phyloP scores from a whole-genome alignment of 92 coral and sea anemone species.

The Zoanthus sansibaricus region DNA sequence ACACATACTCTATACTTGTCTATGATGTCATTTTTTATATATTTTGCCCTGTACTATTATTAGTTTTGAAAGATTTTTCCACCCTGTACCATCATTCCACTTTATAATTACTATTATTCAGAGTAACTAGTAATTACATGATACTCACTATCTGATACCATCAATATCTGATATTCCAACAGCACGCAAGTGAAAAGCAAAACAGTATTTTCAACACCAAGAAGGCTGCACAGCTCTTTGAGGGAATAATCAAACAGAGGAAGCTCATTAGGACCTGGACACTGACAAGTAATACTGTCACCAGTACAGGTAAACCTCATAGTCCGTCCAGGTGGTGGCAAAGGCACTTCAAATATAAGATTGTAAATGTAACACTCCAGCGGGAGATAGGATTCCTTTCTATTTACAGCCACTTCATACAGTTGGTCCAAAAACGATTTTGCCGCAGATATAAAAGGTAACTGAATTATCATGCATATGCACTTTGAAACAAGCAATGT shows the following conservation, averaged over 20 bases:
- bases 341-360: conserved; percentile 90
- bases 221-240: conserved; percentile 76
- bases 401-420: conserved; percentile 70
- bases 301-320: conserved; percentile 87
- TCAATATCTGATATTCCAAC: conserved; percentile 94
- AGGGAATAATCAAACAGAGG: conserved; percentile 96
- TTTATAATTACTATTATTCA: too few species aligned
- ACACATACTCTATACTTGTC: too few species aligned
- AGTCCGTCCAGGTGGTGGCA: conserved; percentile 96
- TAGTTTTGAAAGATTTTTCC: too few species aligned
- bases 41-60: too few species aligned
- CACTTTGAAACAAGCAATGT: conserved; percentile 87
- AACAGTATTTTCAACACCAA: conserved; percentile 87
- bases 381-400: conserved; percentile 69
- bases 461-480: conserved; percentile 81
- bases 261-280: conserved; percentile 95
- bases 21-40: too few species aligned
- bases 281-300: conserved; percentile 82
- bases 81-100: too few species aligned
- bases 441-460: conserved; percentile 90
- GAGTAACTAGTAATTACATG: too few species aligned
- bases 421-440: conserved; percentile 76
- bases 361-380: conserved; percentile 93
- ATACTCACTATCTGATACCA: conserved; percentile 85
- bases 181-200: conserved; percentile 84